Conservation (phyloP, 2,113 vertebrate genomes). For the Odocoileus virginianus region DNA sequence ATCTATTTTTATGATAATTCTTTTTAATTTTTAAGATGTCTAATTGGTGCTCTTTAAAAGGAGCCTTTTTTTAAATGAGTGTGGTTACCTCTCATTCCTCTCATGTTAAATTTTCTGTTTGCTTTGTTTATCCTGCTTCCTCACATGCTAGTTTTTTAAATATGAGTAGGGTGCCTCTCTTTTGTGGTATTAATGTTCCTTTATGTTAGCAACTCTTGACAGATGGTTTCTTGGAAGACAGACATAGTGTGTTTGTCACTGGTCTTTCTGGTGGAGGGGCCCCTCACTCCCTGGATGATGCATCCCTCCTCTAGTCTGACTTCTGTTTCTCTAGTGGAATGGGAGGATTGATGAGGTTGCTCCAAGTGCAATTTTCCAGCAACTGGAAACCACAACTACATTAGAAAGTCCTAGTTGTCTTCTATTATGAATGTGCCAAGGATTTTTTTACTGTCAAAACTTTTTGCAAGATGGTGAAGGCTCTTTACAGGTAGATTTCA, state of each 20-base stretch:
- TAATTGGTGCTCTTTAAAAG: background rate
- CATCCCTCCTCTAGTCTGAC: background rate
- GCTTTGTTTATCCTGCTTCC: background rate
- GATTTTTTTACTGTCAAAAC: background rate
- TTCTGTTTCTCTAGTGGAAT: background rate
- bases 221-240: background rate
- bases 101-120: slow-evolving; percentile 11
- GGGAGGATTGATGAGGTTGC: background rate
- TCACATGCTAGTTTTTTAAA: background rate
- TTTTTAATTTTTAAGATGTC: slow-evolving; percentile 17
- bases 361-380: background rate
- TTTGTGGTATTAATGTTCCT: background rate
- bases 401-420: background rate
- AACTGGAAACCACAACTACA: background rate
- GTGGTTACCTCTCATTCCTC: background rate
- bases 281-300: background rate
- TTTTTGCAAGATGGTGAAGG: background rate
- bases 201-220: background rate
- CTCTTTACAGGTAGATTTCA: background rate
- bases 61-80: background rate
- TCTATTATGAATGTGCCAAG: background rate
- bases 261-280: background rate
- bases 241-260: background rate
- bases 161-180: background rate
- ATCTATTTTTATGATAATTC: background rate